Percentiles rank a stretch among this genome's conserved stretches.
phyloP scores from a whole-genome alignment of 2,888 invertebrate species.

The Drosophila leonis region DNA sequence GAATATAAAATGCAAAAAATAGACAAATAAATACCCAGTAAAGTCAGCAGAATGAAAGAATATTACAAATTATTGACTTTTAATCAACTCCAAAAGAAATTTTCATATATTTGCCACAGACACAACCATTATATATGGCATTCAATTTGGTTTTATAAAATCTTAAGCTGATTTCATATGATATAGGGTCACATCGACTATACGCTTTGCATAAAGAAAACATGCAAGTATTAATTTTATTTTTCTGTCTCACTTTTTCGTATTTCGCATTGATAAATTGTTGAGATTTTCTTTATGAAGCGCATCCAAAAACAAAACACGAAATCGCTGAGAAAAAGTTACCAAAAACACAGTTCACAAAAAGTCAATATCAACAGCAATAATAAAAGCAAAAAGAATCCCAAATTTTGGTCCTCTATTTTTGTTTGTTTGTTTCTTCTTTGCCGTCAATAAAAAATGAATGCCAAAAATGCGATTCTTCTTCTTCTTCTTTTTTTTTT shows the following conservation, averaged over 20 bases:
- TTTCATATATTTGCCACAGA: not conserved
- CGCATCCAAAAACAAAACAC: conserved; percentile 54
- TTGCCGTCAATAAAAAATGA: conserved; percentile 63
- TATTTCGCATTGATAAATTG: conserved; percentile 67
- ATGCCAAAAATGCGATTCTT: conserved; percentile 32
- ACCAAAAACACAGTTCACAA: conserved; percentile 22
- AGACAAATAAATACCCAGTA: not conserved
- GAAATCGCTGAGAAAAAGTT: conserved; percentile 52
- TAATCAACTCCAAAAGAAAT: not conserved
- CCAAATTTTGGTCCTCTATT: conserved; percentile 22
- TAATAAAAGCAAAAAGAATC: conserved; percentile 20
- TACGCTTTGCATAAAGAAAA: conserved; percentile 61
- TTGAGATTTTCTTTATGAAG: conserved; percentile 66
- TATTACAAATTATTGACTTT: not conserved
- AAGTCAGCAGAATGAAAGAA: not conserved
- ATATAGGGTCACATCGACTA: conserved; percentile 12
- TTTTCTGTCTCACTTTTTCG: not conserved
- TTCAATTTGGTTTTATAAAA: not conserved
- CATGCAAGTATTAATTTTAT: conserved; percentile 37
- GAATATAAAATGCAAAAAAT: not conserved
- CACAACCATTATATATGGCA: not conserved
- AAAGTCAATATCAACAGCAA: conserved; percentile 43
- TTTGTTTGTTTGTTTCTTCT: conserved; percentile 28
- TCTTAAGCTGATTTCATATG: not conserved
- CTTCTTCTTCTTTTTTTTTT: conserved; percentile 3